These are phyloP conservation scores for Phalera bucephala DNA, from an alignment of 2,888 invertebrate species.

Conservation along the genomic window DNA sequence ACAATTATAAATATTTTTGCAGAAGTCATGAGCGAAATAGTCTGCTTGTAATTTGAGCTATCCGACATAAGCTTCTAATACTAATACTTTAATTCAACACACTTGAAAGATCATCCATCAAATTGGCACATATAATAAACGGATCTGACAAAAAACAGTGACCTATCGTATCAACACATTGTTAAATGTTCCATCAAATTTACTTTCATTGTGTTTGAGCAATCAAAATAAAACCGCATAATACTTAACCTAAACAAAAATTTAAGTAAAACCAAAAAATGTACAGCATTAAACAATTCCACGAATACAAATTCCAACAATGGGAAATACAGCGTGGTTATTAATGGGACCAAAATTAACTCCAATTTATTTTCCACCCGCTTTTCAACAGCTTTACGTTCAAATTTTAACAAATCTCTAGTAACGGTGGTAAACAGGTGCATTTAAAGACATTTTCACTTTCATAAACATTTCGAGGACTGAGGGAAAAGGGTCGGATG, in stretches of 20 bases:
- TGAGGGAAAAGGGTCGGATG: constrained; percentile 52
- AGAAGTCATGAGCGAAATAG: too few species aligned
- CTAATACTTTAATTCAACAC: too few species aligned
- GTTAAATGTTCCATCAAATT: constrained; percentile 5
- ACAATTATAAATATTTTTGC: too few species aligned
- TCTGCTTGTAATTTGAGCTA: too few species aligned
- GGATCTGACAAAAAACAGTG: constrained; percentile 1
- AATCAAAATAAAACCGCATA: not conserved
- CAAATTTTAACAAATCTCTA: constrained; percentile 41
- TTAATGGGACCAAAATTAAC: constrained; percentile 17
- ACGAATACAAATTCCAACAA: constrained; percentile 3
- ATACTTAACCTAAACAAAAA: not conserved
- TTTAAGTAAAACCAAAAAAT: not conserved
- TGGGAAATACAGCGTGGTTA: constrained; percentile 8
- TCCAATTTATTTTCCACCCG: constrained; percentile 4
- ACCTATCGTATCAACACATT: constrained; percentile 3
- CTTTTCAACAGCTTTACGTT: constrained; percentile 25
- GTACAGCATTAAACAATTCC: constrained; percentile 15
- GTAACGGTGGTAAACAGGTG: constrained; percentile 59
- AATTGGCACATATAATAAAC: not conserved
- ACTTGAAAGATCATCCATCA: constrained; percentile 1
- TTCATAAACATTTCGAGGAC: constrained; percentile 58
- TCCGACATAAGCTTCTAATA: not conserved
- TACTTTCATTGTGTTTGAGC: not conserved
- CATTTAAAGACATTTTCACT: constrained; percentile 65